A percentile compares a stretch with the other conserved stretches of the same genome.
phyloP scores from a whole-genome alignment of 2,113 vertebrate species.

The Pygathrix nemaeus region DNA sequence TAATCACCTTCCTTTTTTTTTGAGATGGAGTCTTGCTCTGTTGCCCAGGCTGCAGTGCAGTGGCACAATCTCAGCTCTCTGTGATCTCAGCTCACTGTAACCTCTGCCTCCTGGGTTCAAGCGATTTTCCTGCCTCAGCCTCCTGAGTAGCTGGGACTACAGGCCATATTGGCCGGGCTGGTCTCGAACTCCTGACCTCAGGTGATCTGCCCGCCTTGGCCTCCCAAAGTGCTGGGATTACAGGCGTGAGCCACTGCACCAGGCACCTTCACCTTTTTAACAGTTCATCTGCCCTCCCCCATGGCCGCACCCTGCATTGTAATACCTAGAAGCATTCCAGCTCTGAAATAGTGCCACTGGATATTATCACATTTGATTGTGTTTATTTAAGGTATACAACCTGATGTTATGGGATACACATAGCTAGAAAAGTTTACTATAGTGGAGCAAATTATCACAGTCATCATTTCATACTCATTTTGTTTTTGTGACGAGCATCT shows the following conservation, averaged over 20 bases:
- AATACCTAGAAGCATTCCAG: not conserved
- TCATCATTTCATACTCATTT: not conserved
- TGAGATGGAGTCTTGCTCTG: too few species aligned
- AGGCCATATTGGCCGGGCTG: too few species aligned
- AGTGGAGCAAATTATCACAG: not conserved
- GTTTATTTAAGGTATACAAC: not conserved
- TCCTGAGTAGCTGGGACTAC: too few species aligned
- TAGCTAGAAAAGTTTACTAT: not conserved
- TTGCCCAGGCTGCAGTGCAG: too few species aligned
- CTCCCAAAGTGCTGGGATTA: too few species aligned
- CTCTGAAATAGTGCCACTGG: not conserved
- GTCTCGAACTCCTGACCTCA: too few species aligned
- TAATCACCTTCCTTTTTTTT: not conserved
- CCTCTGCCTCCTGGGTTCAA: too few species aligned
- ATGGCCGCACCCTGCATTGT: not conserved
- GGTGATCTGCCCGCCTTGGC: too few species aligned
- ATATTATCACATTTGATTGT: not conserved
- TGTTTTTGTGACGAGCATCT: not conserved
- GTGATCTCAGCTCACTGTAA: too few species aligned
- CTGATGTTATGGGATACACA: not conserved
- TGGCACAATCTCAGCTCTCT: too few species aligned
- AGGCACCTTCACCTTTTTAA: not conserved
- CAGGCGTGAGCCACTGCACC: too few species aligned
- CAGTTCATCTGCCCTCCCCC: not conserved
- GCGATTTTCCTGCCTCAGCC: too few species aligned